A percentile compares a stretch with the other conserved stretches of the same genome.
Evolutionary conservation across 2,113 vertebrate species (phyloP).

Genomic region (Microtus richardsoni): DNA sequence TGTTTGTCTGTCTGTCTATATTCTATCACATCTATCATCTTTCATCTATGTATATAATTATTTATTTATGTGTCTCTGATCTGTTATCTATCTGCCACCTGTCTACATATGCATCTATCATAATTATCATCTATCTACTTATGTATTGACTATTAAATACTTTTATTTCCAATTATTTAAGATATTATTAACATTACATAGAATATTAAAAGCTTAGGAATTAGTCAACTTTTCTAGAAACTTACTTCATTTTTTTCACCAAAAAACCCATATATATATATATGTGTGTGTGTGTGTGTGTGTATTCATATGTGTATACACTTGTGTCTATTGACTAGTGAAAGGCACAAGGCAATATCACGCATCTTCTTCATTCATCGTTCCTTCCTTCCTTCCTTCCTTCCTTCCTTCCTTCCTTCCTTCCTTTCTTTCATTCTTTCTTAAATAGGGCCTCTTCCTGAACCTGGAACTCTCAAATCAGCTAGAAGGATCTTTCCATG

Average conservation of each 20-base stretch:
- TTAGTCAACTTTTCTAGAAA: not conserved
- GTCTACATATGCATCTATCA: no score
- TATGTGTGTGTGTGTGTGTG: no score
- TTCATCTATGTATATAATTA: not conserved
- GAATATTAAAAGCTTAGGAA: not conserved
- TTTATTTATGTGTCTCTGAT: not conserved
- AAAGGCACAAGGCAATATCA: not conserved
- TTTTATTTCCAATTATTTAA: not conserved
- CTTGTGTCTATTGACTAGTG: not conserved
- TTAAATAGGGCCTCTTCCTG: not conserved
- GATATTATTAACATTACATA: not conserved
- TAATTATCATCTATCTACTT: not conserved
- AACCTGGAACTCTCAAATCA: not conserved
- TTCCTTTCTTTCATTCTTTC: not conserved
- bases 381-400: rapidly evolving
- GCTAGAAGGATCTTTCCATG: not conserved
- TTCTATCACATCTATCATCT: not conserved
- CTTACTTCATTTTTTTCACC: not conserved
- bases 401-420: no score
- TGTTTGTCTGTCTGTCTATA: not conserved
- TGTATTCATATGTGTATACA: not conserved
- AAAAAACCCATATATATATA: not conserved
- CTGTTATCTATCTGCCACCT: not conserved
- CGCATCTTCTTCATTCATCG: not conserved
- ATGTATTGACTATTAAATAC: not conserved